Evolutionary conservation across 2,888 invertebrate genomes (phyloP).

Genomic region (Melangyna quadrimaculata): DNA sequence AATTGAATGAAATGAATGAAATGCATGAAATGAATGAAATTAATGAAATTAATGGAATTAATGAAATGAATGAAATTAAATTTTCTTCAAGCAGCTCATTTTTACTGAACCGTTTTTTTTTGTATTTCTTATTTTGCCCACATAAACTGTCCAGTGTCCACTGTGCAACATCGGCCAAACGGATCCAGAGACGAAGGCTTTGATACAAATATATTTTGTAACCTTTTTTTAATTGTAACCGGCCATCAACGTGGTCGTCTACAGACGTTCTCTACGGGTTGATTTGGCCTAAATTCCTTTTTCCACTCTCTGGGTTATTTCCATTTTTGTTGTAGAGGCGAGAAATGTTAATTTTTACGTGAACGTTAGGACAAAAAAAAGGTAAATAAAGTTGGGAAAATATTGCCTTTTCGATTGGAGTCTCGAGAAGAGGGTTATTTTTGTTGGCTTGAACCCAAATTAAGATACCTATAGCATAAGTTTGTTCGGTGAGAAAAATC

Average conservation of each 20-base stretch:
- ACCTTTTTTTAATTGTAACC: constrained; percentile 13
- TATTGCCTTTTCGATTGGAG: neutral
- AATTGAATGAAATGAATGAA: neutral
- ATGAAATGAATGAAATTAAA: neutral
- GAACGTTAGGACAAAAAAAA: neutral
- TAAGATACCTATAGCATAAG: neutral
- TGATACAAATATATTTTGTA: constrained; percentile 19
- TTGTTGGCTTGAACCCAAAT: neutral
- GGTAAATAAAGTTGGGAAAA: neutral
- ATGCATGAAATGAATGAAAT: neutral
- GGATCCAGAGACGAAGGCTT: neutral
- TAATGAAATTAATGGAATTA: neutral
- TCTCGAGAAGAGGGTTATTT: neutral
- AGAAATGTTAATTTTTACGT: constrained; percentile 42
- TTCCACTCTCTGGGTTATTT: constrained; percentile 61
- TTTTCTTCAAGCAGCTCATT: too few species aligned
- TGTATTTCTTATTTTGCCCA: neutral
- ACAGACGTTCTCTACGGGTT: neutral
- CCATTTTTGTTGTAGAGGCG: constrained; percentile 44
- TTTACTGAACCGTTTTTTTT: too few species aligned
- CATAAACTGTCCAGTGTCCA: neutral
- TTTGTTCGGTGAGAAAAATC: neutral
- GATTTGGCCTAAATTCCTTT: constrained; percentile 45
- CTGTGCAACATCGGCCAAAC: neutral
- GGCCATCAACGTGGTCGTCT: neutral